Evolutionary conservation across 2,797 vertebrate genomes (phyloP).

Genomic region (Rhodeus uyekii): DNA sequence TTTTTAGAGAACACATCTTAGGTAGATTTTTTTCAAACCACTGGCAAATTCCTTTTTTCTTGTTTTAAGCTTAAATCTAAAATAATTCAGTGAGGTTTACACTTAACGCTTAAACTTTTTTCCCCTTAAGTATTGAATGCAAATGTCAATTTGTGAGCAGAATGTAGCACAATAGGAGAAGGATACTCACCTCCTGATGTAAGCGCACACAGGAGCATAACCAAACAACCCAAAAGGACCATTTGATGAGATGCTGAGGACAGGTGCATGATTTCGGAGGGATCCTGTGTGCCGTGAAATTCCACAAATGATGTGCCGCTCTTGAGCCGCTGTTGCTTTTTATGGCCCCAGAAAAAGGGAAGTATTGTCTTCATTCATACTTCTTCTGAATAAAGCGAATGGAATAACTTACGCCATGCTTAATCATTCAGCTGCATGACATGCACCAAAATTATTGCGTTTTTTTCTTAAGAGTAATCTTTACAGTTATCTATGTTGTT

Average conservation of each 20-base stretch:
- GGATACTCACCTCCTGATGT: slow-evolving; percentile 47
- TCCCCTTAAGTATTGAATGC: background rate
- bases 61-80: background rate
- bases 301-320: background rate
- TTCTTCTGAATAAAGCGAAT: slow-evolving; percentile 16
- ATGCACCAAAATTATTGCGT: background rate
- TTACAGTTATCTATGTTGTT: background rate
- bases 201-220: slow-evolving; percentile 24
- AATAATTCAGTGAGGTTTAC: background rate
- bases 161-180: background rate
- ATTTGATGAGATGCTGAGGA: slow-evolving; percentile 15
- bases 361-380: slow-evolving; percentile 25
- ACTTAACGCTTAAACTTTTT: too few species aligned
- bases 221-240: slow-evolving; percentile 2
- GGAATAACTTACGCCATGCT: slow-evolving; percentile 42
- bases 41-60: background rate
- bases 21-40: background rate
- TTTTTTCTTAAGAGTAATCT: background rate
- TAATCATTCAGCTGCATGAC: slow-evolving; percentile 20
- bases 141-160: background rate
- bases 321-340: background rate
- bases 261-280: slow-evolving; percentile 28
- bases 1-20: background rate
- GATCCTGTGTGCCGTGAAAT: background rate
- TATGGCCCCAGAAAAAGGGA: slow-evolving; percentile 34